A percentile compares a stretch with the other conserved stretches of the same genome.
phyloP scores from a whole-genome alignment of 2,797 vertebrate genomes.

The Hippopotamyrus pictus region DNA sequence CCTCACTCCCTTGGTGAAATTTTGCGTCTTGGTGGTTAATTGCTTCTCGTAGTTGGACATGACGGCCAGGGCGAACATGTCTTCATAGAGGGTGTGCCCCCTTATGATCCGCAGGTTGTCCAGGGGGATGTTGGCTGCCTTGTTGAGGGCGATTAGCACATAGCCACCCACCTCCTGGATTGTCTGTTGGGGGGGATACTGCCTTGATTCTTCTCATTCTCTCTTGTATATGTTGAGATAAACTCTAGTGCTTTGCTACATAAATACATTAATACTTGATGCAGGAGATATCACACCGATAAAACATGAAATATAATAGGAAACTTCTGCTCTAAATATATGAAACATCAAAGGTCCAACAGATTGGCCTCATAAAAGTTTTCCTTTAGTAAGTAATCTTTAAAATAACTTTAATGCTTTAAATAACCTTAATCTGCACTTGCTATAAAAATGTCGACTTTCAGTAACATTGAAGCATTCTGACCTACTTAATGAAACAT shows the following conservation, averaged over 20 bases:
- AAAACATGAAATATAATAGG: background rate
- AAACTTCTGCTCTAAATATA: background rate
- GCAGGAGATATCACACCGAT: background rate
- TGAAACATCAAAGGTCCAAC: background rate
- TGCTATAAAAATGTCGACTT: background rate
- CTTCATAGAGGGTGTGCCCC: constrained; percentile 78
- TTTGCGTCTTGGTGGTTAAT: background rate
- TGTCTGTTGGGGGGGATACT: constrained; percentile 53
- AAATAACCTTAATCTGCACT: background rate
- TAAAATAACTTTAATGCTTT: background rate
- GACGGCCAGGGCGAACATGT: constrained; percentile 67
- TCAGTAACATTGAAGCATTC: background rate
- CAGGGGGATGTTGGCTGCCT: constrained; percentile 72
- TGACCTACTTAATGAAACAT: background rate
- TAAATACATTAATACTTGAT: background rate
- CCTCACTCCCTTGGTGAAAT: constrained; percentile 46
- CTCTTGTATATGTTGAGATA: background rate
- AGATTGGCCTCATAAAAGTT: background rate
- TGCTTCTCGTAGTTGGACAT: constrained; percentile 66
- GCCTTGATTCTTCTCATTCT: background rate
- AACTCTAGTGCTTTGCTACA: background rate
- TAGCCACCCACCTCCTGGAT: constrained; percentile 94
- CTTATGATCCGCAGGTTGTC: constrained; percentile 88
- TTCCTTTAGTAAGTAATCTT: background rate
- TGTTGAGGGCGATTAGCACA: constrained; percentile 83